Evolutionary conservation across 2,113 vertebrate species (phyloP).

Genomic region (Larimichthys crocea): DNA sequence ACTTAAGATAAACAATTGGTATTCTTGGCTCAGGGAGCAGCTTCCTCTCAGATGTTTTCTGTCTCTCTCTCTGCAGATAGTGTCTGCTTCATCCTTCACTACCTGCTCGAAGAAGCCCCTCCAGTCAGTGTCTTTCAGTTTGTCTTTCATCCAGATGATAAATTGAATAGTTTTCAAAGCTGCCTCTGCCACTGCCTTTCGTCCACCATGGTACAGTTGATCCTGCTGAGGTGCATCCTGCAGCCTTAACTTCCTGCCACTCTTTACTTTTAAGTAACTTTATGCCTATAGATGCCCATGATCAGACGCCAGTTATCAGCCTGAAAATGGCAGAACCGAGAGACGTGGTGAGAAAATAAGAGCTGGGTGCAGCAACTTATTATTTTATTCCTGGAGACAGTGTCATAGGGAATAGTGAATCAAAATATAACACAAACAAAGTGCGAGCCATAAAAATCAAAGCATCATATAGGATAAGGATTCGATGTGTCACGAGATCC

Average conservation of each 20-base stretch:
- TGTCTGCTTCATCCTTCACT: conserved; percentile 49
- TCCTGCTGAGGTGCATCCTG: conserved; percentile 14
- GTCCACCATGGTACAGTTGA: conserved; percentile 24
- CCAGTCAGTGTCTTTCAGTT: conserved; percentile 44
- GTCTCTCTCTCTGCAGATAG: conserved; percentile 29
- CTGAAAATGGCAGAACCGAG: neutral
- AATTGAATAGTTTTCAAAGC: conserved; percentile 32
- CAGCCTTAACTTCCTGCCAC: neutral
- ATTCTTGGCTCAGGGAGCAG: conserved; percentile 44
- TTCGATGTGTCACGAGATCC: no score
- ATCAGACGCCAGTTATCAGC: neutral
- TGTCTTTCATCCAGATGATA: conserved; percentile 55
- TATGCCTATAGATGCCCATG: neutral
- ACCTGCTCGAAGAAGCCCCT: conserved; percentile 40
- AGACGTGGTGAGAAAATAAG: neutral
- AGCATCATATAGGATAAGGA: no score
- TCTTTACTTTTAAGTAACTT: conserved; percentile 20
- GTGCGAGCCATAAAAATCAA: no score
- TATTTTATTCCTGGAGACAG: no score
- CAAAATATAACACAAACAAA: no score
- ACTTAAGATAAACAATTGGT: conserved; percentile 46
- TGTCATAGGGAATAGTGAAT: neutral
- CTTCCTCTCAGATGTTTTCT: conserved; percentile 18
- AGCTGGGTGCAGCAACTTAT: neutral
- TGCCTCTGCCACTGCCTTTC: conserved; percentile 3